phyloP scores from a whole-genome alignment of 2,113 vertebrate species.

The Aleadryas rufinucha region DNA sequence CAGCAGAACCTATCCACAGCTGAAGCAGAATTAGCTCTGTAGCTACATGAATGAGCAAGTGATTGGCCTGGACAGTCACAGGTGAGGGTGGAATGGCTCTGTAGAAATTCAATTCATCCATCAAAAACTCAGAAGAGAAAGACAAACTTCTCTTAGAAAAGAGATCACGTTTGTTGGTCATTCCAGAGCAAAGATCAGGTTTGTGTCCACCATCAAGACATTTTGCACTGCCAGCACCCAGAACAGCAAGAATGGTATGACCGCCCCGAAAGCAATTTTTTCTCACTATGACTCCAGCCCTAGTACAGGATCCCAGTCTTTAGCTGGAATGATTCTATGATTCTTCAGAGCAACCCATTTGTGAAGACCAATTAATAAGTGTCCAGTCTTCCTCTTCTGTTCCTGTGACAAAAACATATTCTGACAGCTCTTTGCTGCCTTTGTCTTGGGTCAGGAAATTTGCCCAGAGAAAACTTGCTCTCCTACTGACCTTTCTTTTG shows the following conservation, averaged over 20 bases:
- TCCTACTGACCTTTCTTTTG: background rate
- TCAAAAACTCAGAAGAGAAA: background rate
- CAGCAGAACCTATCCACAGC: background rate
- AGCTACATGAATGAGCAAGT: background rate
- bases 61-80: background rate
- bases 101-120: background rate
- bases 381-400: background rate
- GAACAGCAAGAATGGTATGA: background rate
- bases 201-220: background rate
- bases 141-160: background rate
- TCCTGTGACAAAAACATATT: background rate
- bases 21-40: background rate
- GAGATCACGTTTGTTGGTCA: background rate
- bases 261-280: background rate
- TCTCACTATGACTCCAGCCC: background rate
- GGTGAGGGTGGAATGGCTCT: background rate
- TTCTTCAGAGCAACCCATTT: background rate
- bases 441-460: background rate
- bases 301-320: background rate
- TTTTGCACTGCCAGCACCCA: background rate
- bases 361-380: background rate
- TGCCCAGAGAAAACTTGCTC: background rate
- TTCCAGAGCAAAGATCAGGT: background rate
- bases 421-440: background rate
- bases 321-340: background rate